phyloP scores from a whole-genome alignment of 2,797 vertebrate species.

The Eulemur rubriventer region DNA sequence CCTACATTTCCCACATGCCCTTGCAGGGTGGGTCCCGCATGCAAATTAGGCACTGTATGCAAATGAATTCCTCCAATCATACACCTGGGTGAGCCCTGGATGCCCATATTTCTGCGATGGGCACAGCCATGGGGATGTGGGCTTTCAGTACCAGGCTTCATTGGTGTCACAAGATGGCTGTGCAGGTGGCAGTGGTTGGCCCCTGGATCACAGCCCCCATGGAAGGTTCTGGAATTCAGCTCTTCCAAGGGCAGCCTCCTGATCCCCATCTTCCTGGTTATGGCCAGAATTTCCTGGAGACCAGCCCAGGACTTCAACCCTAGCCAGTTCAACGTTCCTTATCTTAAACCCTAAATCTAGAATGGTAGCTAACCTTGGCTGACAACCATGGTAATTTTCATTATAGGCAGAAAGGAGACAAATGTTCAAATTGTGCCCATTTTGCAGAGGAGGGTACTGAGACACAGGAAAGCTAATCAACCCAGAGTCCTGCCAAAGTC shows the following conservation, averaged over 20 bases:
- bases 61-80: background rate
- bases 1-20: background rate
- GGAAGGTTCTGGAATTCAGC: background rate
- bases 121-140: rapidly evolving
- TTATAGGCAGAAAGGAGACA: background rate
- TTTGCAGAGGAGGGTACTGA: background rate
- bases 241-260: background rate
- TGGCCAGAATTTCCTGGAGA: background rate
- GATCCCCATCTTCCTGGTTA: background rate
- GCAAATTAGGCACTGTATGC: background rate
- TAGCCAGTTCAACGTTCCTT: background rate
- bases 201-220: background rate
- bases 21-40: background rate
- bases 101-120: background rate
- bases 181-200: too few species aligned
- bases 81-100: rapidly evolving
- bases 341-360: background rate
- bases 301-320: background rate
- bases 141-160: background rate
- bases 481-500: background rate
- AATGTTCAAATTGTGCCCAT: too few species aligned
- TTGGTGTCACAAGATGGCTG: background rate
- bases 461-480: background rate
- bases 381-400: too few species aligned
- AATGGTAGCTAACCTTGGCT: background rate